These are phyloP conservation scores for Archilochus colubris DNA, from an alignment of 2,113 vertebrate genomes.

Conservation along the genomic window DNA sequence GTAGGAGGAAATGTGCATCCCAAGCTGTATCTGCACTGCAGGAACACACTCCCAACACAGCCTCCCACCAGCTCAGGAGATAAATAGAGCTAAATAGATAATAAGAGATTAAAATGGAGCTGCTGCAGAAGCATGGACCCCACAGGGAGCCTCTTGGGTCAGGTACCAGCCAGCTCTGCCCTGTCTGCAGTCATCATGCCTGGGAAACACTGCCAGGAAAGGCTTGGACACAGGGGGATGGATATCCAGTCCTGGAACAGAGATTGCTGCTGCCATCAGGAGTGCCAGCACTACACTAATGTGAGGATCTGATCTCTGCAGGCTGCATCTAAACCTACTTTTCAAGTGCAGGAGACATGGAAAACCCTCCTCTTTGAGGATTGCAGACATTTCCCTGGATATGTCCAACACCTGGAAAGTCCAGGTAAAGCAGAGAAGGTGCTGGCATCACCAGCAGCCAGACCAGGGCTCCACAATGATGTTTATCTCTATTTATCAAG, in stretches of 20 bases:
- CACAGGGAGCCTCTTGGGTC: background rate
- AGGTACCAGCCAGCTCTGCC: fast-evolving
- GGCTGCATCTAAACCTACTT: background rate
- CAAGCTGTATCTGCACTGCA: background rate
- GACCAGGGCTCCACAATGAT: background rate
- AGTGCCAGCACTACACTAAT: background rate
- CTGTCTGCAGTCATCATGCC: fast-evolving
- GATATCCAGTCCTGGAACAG: background rate
- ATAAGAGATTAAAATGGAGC: no score
- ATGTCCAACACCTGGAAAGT: background rate
- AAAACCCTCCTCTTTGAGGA: background rate
- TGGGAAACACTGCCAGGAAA: fast-evolving
- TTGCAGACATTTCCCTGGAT: background rate
- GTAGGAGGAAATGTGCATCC: background rate
- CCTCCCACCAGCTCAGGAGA: background rate
- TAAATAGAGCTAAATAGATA: background rate
- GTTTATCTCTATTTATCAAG: background rate
- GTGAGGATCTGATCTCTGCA: background rate
- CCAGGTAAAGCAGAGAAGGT: background rate
- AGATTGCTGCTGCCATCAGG: fast-evolving
- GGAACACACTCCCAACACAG: background rate
- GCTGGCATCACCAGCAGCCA: background rate
- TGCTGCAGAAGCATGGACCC: background rate
- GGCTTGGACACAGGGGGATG: fast-evolving
- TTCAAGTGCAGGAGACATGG: background rate